phyloP scores from a whole-genome alignment of 2,888 invertebrate species.

The Megaustenia siamemsis region DNA sequence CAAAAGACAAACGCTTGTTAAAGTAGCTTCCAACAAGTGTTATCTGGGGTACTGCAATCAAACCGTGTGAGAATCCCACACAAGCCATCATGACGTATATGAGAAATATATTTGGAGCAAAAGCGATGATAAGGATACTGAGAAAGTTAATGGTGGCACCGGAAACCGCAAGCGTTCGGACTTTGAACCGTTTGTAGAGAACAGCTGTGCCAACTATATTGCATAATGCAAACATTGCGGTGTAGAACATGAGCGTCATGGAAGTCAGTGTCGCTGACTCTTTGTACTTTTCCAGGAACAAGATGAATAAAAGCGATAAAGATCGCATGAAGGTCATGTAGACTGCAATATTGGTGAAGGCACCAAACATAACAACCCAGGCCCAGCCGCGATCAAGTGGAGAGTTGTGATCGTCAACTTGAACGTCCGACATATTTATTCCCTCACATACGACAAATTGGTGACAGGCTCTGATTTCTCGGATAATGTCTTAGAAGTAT shows the following conservation, averaged over 20 bases:
- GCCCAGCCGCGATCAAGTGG: slow-evolving; percentile 46
- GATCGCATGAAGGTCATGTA: slow-evolving; percentile 22
- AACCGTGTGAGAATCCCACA: slow-evolving; percentile 6
- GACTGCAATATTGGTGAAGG: neutral
- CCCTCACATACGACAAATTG: too few relatives aligned
- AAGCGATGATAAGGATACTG: slow-evolving; percentile 14
- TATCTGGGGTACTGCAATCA: slow-evolving; percentile 23
- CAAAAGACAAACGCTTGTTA: slow-evolving; percentile 29
- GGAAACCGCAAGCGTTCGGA: neutral
- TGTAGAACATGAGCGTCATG: slow-evolving; percentile 18
- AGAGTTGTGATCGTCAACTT: too few relatives aligned
- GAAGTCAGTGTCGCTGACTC: slow-evolving; percentile 44
- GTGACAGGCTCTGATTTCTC: too few relatives aligned
- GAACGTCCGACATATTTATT: too few relatives aligned
- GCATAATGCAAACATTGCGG: slow-evolving; percentile 18
- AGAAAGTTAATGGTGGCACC: slow-evolving; percentile 25
- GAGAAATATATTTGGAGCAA: slow-evolving; percentile 22
- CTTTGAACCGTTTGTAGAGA: slow-evolving; percentile 5
- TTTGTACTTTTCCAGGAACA: slow-evolving; percentile 37
- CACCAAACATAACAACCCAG: slow-evolving; percentile 45
- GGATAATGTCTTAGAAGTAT: too few relatives aligned
- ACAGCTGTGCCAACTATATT: slow-evolving; percentile 19
- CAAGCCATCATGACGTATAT: slow-evolving; percentile 17
- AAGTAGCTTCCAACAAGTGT: slow-evolving; percentile 39
- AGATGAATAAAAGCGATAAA: slow-evolving; percentile 15